Evolutionary conservation across 1,140 invertebrate genomes (phyloP).

Genomic region (Tetraneura akinire): DNA sequence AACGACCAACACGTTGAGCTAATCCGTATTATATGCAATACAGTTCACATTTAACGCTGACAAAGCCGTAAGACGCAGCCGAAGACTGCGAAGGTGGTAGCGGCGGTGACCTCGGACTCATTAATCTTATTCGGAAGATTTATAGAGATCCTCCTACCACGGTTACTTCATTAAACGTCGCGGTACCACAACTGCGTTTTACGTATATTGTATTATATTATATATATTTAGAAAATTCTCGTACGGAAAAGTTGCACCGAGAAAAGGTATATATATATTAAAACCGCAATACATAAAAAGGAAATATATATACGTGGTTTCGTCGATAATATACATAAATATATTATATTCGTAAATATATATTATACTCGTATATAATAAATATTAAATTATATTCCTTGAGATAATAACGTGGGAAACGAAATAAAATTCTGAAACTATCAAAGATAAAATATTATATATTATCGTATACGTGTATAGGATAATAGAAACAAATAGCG

Average conservation of each 20-base stretch:
- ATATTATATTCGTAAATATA: too few species aligned
- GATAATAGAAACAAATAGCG: too few species aligned
- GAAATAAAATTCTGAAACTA: too few species aligned
- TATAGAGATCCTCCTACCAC: constrained; percentile 44
- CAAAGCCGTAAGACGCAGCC: constrained; percentile 16
- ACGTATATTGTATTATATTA: too few species aligned
- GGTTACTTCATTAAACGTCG: constrained; percentile 41
- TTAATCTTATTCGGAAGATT: constrained; percentile 51
- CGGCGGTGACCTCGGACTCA: constrained; percentile 17
- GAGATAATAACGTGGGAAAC: too few species aligned
- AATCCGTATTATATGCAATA: neutral
- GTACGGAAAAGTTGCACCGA: constrained; percentile 14
- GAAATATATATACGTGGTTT: neutral
- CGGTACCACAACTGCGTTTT: too few species aligned
- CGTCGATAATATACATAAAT: too few species aligned
- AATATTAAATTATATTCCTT: too few species aligned
- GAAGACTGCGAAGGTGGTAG: neutral
- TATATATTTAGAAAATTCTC: constrained; percentile 19
- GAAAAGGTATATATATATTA: neutral
- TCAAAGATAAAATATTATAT: too few species aligned
- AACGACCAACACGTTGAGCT: too few species aligned
- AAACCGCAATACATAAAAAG: neutral
- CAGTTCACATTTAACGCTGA: constrained; percentile 21
- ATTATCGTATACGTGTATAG: too few species aligned
- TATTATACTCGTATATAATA: too few species aligned